Evolutionary conservation across 2,113 vertebrate species (phyloP).

Genomic region (Ardeotis arabs): DNA sequence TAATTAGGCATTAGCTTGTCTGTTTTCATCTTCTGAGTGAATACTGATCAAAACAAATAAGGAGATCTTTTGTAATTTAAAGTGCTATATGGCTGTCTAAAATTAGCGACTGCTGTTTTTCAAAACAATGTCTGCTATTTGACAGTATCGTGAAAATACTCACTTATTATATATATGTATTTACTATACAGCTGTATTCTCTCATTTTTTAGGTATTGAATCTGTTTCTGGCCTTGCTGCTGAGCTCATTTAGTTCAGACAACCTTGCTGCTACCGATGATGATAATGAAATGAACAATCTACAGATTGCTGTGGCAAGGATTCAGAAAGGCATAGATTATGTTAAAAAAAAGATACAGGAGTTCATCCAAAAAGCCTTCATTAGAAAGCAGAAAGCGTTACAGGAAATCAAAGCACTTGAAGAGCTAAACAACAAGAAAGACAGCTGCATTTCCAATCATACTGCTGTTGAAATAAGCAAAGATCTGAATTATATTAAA

Average conservation of each 20-base stretch:
- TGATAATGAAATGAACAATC: constrained; percentile 92
- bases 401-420: constrained; percentile 83
- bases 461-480: constrained; percentile 86
- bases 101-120: not conserved
- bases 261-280: constrained; percentile 88
- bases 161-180: not conserved
- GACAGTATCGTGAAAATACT: not conserved
- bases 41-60: not conserved
- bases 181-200: not conserved
- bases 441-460: constrained; percentile 88
- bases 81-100: not conserved
- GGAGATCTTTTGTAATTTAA: not conserved
- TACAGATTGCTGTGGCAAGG: constrained; percentile 89
- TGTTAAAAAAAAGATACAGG: constrained; percentile 77
- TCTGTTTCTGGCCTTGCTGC: constrained; percentile 94
- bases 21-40: not conserved
- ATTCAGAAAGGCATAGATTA: constrained; percentile 86
- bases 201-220: constrained; percentile 88
- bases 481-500: constrained; percentile 82
- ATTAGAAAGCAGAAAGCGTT: constrained; percentile 75
- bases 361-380: constrained; percentile 80
- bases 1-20: not conserved
- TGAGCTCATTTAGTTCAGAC: constrained; percentile 98
- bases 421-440: constrained; percentile 87
- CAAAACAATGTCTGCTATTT: not conserved